A percentile compares a stretch with the other conserved stretches of the same genome.
Conservation (phyloP, 1,140 invertebrate species). For the Trichoplusia ni region DNA sequence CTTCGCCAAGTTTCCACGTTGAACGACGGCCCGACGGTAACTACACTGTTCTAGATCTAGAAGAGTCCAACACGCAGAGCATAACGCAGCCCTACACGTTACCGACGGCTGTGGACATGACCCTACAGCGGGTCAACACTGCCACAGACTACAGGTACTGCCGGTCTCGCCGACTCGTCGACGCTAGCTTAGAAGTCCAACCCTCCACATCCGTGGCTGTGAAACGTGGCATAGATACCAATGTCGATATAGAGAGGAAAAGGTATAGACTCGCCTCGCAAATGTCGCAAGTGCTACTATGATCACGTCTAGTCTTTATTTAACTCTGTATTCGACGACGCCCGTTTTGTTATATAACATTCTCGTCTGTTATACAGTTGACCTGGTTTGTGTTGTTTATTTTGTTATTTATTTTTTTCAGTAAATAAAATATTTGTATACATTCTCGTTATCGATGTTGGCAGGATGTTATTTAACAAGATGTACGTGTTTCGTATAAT, state of each 20-base stretch:
- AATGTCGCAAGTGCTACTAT: constrained; percentile 71
- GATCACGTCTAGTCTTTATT: constrained; percentile 52
- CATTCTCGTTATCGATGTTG: too few relatives aligned
- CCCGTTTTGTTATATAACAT: not conserved
- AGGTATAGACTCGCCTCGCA: constrained; percentile 61
- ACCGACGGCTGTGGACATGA: constrained; percentile 49
- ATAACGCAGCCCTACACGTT: constrained; percentile 44
- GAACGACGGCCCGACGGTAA: constrained; percentile 40
- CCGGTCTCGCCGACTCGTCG: constrained; percentile 58
- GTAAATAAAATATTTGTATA: too few relatives aligned
- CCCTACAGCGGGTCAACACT: constrained; percentile 54
- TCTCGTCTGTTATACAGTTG: not conserved
- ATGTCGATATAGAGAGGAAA: constrained; percentile 65
- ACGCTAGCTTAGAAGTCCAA: constrained; percentile 59
- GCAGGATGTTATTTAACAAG: too few relatives aligned
- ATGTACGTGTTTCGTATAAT: not conserved
- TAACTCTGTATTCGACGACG: not conserved
- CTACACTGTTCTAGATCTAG: constrained; percentile 57
- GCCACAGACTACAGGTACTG: constrained; percentile 61
- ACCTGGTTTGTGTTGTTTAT: too few relatives aligned
- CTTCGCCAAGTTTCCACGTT: constrained; percentile 54
- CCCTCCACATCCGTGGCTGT: constrained; percentile 62
- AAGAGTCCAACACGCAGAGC: constrained; percentile 40
- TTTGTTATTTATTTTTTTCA: too few relatives aligned
- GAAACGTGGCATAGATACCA: constrained; percentile 59